Base-by-base conservation (phyloP, 2,888 invertebrate genomes). In the Microctonus brassicae region DNA sequence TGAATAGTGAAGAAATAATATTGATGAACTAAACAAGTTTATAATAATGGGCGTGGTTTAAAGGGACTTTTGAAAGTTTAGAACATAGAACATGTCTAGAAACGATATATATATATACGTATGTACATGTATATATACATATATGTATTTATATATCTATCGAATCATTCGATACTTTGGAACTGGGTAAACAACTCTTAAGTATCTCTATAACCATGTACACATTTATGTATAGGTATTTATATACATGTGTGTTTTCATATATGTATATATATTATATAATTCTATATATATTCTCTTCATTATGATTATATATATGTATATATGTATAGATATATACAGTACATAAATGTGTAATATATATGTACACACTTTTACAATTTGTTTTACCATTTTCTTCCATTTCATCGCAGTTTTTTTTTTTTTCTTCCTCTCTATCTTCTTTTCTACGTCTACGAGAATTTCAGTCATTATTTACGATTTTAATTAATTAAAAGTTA, bases 401-500 rank as follows among this genome's bases (percentile, higher is more conserved):
- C 39, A 17, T 57, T 66, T 26, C 33, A 57, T 57, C 20, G 34
- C 39, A 58, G 62, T 58, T 58, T 42, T 20, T 53, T 42, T 20
- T 53, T 52, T 34, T 47, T 20, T 22, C 17, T 29, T 9, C 53
- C 17, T 55, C 42, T 58, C 29, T 34, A 42, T 20, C 55, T 36
- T 64, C 36, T 29, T 29, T 39, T 29, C 42, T 69, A 34, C 34
- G 20, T 20, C 58, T 24, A 24, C 39, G n/a, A 11, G 33, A 62
- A 64, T 69, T 53, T 36, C n/a, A 57, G 64, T 64, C 63, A 70
- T 70, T 64, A 70, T 70, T 70, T 64, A 64, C 64, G 47, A 24
- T 55, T 64, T 63, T 64, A 64, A 70, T 70, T 70, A 63, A 70
- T 70, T 64, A 57, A 63, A 63, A 58, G 20, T 64, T 57, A 57